phyloP scores from a whole-genome alignment of 1,140 invertebrate species.

The Stratiolaelaps scimitus region DNA sequence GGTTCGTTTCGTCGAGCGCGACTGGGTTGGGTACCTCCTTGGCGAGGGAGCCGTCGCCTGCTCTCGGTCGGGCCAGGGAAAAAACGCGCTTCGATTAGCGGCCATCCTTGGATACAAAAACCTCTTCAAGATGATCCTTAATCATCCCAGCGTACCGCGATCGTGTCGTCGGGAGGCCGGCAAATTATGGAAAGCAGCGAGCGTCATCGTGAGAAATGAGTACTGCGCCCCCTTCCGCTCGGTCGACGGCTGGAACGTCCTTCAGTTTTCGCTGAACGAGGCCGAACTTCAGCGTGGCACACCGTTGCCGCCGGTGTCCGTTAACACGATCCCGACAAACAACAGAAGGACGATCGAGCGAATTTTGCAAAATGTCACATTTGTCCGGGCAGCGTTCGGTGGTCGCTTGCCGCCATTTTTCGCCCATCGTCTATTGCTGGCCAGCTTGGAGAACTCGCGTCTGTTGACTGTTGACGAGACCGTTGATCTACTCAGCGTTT shows the following conservation, averaged over 20 bases:
- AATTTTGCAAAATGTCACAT: not conserved
- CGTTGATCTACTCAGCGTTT: no score
- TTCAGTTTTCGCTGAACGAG: no score
- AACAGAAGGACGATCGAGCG: not conserved
- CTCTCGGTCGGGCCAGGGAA: not conserved
- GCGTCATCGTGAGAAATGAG: not conserved
- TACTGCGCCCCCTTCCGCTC: no score
- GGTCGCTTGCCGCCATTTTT: no score
- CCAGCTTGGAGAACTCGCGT: no score
- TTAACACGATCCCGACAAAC: no score
- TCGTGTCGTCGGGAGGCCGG: not conserved
- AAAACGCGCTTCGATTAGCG: not conserved
- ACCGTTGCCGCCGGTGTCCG: no score
- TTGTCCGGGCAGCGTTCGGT: not conserved
- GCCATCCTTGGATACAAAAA: not conserved
- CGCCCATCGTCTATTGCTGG: no score
- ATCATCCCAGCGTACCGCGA: not conserved
- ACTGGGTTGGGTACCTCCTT: conserved; percentile 8
- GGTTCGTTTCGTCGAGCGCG: not conserved
- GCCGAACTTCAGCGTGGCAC: no score
- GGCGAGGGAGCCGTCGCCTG: not conserved
- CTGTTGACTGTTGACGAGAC: no score
- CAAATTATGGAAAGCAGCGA: not conserved
- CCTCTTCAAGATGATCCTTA: not conserved
- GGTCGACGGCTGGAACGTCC: no score